Evolutionary conservation across 1,140 invertebrate species (phyloP), one percentile per base, ranked within the genome.

Genomic region (Bombus fervidus): DNA sequence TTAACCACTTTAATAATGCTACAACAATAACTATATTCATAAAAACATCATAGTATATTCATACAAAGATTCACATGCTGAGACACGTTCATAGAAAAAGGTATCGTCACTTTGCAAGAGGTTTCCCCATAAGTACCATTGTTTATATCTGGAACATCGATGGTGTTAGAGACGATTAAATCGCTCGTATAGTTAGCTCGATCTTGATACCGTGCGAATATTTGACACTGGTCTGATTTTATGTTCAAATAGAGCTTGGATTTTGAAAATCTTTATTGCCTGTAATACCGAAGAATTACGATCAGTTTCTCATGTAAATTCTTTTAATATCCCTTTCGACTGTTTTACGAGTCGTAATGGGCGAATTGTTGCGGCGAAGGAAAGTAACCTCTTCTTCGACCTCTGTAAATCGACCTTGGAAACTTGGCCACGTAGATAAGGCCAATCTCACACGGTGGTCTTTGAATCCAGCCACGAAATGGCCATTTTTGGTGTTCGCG

Each of bases 361-460:
- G 15, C 31, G 13, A 15, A 53, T 64, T n/a, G 43, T 66, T 59
- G 81, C 80, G 71, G 15, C 15, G 8, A 9, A n/a, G n/a, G 41
- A 47, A 75, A 66, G 81, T 41, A 69, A 64, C 59, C 43, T 28
- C 1, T 41, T 18, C 41, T 28, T 10, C 22, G 66, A 59, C 66
- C 66, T 59, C 37, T 71, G 3, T 37, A 59, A 72, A 84, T 79
- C 82, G 66, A n/a, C 5, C 39, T 8, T 18, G 13, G 37, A 5
- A 69, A 62, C 83, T 84, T 62, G 75, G 31, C 37, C 64, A 34
- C 53, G n/a, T 34, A 25, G 22, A 72, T 84, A 79, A 84, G 82
- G 37, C 18, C 31, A 31, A 9, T 2, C 34, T 12, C 10, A 15
- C 43, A 10, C 39, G 22, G 53, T 25, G 53, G 31, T 57, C 53